phyloP scores from a whole-genome alignment of 2,797 vertebrate genomes.

The Pogoniulus pusillus region DNA sequence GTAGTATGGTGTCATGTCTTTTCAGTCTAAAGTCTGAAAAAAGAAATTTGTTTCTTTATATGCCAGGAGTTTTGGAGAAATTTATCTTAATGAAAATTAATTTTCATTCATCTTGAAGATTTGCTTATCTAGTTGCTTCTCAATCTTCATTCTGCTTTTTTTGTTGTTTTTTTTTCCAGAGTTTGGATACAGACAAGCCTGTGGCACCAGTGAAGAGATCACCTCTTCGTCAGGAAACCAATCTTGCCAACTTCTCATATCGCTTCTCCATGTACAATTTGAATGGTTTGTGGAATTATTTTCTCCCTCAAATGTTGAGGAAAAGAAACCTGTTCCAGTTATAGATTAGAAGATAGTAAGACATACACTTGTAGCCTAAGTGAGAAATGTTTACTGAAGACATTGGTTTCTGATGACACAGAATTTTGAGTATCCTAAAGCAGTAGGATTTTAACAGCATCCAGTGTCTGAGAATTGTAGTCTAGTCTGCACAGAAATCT shows the following conservation, averaged over 20 bases:
- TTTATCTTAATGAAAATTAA: not conserved
- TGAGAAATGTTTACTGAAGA: not conserved
- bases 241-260: constrained; percentile 98
- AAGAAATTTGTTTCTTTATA: not conserved
- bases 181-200: constrained; percentile 92
- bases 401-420: not conserved
- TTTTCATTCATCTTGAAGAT: not conserved
- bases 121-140: not conserved
- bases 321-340: not conserved
- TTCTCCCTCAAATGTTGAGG: not conserved
- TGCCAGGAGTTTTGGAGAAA: not conserved
- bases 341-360: not conserved
- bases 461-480: not conserved
- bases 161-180: constrained; percentile 74
- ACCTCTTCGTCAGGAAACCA: constrained; percentile 94
- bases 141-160: not conserved
- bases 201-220: constrained; percentile 88
- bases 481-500: not conserved
- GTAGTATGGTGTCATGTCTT: not conserved
- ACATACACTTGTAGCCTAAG: not conserved
- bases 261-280: constrained; percentile 99
- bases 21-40: constrained; percentile 15
- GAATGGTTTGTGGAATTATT: constrained; percentile 85
- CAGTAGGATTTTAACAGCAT: not conserved
- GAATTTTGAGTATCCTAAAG: not conserved